Evolutionary conservation across 2,113 vertebrate species (phyloP), one percentile per base, ranked within the genome.

Genomic region (Dipodomys spectabilis): DNA sequence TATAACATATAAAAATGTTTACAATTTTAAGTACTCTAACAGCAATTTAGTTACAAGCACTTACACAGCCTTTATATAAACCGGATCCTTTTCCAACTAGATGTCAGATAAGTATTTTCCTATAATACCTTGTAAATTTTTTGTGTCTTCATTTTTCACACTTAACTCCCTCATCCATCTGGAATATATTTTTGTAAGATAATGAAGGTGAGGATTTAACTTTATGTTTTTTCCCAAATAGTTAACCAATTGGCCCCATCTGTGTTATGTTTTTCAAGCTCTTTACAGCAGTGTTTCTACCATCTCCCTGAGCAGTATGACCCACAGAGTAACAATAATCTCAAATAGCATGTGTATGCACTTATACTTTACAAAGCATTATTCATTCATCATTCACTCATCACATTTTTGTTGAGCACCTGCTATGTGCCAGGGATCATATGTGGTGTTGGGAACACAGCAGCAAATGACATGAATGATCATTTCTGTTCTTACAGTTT

Each of bases 181-280:
- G 96, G 92, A 96, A 97, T 94, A 39, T 93, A 97, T 97, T 97
- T 97, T 96, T 95, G 92, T 74, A 94, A 95, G 94, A 97, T 96
- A 95, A 95, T 85, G 44, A 73, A 93, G 92, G 92, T 95, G 85
- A 97, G 71, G 93, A 94, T 83, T 96, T 94, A 93, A 92, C 72
- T 95, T 93, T 84, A 92, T 87, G 91, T 88, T 94, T 93, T 45
- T 64, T 16, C 75, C 83, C 44, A 87, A 96, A 94, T 82, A 94
- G 81, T 93, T 95, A 95, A 95, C 87, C 96, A 96, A 93, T 96
- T 94, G 85, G 90, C 95, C 90, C 94, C 95, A 97, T 95, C 93
- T 97, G 96, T 95, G 96, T 86, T 92, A 39, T 64, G 82, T 84
- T 96, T 93, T 68, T 80, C 44, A 82, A 88, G 82, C 80, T 53